Evolutionary conservation across 2,888 invertebrate genomes (phyloP), one percentile per base, ranked within the genome.

Genomic region (Andrena praecox): DNA sequence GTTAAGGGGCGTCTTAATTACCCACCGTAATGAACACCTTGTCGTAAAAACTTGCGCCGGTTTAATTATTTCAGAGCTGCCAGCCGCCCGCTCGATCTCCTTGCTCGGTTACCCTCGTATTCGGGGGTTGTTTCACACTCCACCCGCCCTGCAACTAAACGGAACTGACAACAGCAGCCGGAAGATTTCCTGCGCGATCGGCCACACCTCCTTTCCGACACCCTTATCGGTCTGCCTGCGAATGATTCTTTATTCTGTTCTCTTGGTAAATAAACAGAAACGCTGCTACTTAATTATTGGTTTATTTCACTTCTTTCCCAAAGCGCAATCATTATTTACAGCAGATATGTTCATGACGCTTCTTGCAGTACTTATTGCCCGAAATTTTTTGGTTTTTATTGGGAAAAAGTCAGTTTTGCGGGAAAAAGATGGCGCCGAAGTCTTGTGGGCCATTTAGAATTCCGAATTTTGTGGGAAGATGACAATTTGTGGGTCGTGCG

Each of bases 1-100:
- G 93, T 93, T 93, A 93, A 93, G 92, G 93, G 93, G 93, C 93
- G 93, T 94, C 94, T 93, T 94, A 94, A 94, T 94, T 94, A 94
- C 93, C 93, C 94, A 92, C 91, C 92, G 93, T 94, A 94, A 94
- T 94, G 93, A 94, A 94, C 93, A 94, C 93, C 93, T 94, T 94
- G 93, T 94, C 94, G 93, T 93, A 93, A 94, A 94, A 94, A 94
- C 92, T 94, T 93, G 93, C 91, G 91, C 92, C 91, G 90, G 92
- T 93, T 93, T 93, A 94, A 94, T 94, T 94, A 94, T 93, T 93
- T 92, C 91, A 63, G 80, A 80, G 80, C 82, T 85, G 89, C 90
- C 88, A 69, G 54, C 77, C 73, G 76, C 33, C 72, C 72, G 29
- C 64, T 73, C 73, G 70, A 78, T 81, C 84, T 75, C 79, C 79